Evolutionary conservation across 2,888 invertebrate genomes (phyloP).

Genomic region (Lacanobia oleracea): DNA sequence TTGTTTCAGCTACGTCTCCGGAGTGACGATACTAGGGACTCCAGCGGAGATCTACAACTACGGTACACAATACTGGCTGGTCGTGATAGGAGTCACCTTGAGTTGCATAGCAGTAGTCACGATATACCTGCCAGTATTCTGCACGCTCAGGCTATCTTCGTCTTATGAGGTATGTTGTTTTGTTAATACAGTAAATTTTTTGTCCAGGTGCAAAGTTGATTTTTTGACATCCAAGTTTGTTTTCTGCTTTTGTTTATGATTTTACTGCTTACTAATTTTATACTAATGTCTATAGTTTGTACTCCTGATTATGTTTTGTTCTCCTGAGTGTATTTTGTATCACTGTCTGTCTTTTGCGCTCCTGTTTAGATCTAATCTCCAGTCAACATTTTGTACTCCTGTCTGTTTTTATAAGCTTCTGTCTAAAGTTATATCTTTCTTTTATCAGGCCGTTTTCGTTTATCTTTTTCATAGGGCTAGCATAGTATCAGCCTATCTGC

Average conservation of each 20-base stretch:
- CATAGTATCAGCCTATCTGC: too few relatives aligned
- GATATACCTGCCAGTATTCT: slow-evolving; percentile 96
- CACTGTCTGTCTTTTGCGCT: too few relatives aligned
- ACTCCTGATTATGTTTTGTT: not conserved
- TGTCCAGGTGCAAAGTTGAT: too few relatives aligned
- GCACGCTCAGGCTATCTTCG: slow-evolving; percentile 93
- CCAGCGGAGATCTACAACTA: slow-evolving; percentile 97
- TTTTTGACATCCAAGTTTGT: not conserved
- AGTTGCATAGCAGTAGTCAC: slow-evolving; percentile 92
- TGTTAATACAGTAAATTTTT: not conserved
- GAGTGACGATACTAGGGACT: slow-evolving; percentile 96
- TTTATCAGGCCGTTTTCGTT: too few relatives aligned
- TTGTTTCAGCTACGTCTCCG: slow-evolving; percentile 94
- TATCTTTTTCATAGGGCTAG: too few relatives aligned
- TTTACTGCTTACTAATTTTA: not conserved
- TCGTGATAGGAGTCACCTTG: slow-evolving; percentile 92
- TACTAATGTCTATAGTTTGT: not conserved
- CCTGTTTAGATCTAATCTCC: too few relatives aligned
- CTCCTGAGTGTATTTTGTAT: not conserved
- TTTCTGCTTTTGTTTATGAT: not conserved
- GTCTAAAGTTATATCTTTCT: too few relatives aligned
- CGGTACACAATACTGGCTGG: slow-evolving; percentile 95
- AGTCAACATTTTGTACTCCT: too few relatives aligned
- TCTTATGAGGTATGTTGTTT: slow-evolving; percentile 93
- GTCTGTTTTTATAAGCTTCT: too few relatives aligned